Conservation (phyloP, 1,140 invertebrate species). For the Aleiodes sp. region DNA sequence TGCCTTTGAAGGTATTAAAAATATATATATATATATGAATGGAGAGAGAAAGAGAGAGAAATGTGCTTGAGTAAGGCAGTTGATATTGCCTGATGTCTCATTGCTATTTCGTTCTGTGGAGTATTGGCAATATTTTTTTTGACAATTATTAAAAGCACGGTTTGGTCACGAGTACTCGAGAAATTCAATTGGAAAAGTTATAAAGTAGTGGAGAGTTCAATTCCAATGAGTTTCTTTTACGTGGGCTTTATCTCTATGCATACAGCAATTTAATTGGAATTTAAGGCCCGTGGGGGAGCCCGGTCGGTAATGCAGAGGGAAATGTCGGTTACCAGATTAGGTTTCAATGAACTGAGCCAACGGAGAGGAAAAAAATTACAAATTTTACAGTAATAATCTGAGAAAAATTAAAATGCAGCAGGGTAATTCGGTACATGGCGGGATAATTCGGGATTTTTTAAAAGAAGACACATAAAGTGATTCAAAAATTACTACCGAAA, state of each 20-base stretch:
- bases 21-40: too few species aligned
- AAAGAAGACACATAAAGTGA: too few species aligned
- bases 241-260: background rate
- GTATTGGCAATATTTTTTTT: background rate
- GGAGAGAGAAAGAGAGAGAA: too few species aligned
- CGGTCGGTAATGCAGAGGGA: too few species aligned
- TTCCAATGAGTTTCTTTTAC: background rate
- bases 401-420: too few species aligned
- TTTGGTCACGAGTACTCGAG: background rate
- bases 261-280: background rate
- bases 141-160: background rate
- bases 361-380: too few species aligned
- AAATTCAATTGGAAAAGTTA: conserved; percentile 5
- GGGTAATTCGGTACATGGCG: too few species aligned
- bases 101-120: background rate
- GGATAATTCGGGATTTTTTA: too few species aligned
- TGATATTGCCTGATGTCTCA: background rate
- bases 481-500: too few species aligned
- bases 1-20: background rate
- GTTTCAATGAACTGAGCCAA: too few species aligned
- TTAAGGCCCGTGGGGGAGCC: background rate
- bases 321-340: too few species aligned
- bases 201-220: background rate
- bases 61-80: background rate
- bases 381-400: too few species aligned